Evolutionary conservation across 1,140 invertebrate genomes (phyloP), one percentile per base, ranked within the genome.

Genomic region (Diachasmimorpha longicaudata): DNA sequence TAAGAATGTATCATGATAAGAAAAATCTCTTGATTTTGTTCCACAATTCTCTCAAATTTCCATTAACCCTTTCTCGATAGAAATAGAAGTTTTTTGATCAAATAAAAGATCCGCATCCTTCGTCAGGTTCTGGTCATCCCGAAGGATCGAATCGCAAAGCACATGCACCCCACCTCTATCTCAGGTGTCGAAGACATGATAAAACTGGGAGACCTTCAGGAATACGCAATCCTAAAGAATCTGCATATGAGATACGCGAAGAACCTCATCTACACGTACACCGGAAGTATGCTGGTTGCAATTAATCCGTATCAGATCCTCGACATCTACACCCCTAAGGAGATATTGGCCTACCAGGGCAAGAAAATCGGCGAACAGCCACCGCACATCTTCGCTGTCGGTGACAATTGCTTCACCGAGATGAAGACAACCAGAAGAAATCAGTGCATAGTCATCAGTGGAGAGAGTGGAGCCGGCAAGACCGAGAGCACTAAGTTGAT

Each of bases 161-260:
- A 97, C 70, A 99, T 99, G 98, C 98, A 99, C 88, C 94, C 96
- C 70, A 97, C 97, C 42, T 99, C 98, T 37, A 95, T 99, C 80
- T 96, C 99, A 86, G 97, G 97, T 72, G 97, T 99, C 80, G 98
- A 99, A 91, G 98, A 99, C 90, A 99, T 99, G 98, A 99, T 99
- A 87, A 96, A 96, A 46, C 91, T 99, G 25, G 98, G 98, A 14
- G 99, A 99, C 91, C 93, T 99, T 52, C 97, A 99, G 88, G 98
- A 99, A 90, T 97, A 98, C 55, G 98, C 98, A 55, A 99, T 99
- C 82, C 90, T 99, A 16, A 91, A 98, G 80, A 99, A 99, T 90
- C 91, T 99, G 52, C 93, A 98, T 76, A 98, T 99, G 81, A 92
- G 98, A 85, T 99, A 99, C 90, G 98, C 97, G 89, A 96, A 99